Base-by-base conservation (phyloP, 2,797 vertebrate species). In the Eulemur rubriventer region DNA sequence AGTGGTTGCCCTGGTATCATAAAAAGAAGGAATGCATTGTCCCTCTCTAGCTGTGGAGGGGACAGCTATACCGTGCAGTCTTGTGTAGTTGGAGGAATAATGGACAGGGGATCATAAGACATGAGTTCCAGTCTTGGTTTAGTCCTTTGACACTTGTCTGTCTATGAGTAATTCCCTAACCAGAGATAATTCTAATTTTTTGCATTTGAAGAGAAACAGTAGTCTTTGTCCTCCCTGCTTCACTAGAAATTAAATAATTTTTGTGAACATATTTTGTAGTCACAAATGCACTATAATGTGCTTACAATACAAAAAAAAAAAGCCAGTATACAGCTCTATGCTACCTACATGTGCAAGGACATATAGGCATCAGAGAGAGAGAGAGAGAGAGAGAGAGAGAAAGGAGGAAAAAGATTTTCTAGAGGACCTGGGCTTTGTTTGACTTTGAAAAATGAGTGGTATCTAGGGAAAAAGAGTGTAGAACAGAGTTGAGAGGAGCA, bases 401-500 rank as follows among this genome's bases (percentile, higher is more conserved):
- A 65, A 88, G 14, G n/a, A 81, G 38, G 33, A 14, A 41, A 35
- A 35, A 33, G 11, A 67, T 87, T 89, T 83, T 50, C 28, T 2
- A 67, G 18, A 87, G 17, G 20, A 46, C n/a, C 22, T 28, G 33
- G 1, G 6, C n/a, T 93, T 48, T 61, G 24, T 35, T 72, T 38
- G 63, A 18, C 22, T 96, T 90, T 81, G 22, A 85, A 87, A 41
- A 94, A 33, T 69, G 63, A 61, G 26, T 55, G 13, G 4, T 75
- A 4, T 57, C 38, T 63, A 57, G 50, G 73, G 28, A 91, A 82
- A 16, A 91, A 7, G n/a, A 79, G 12, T 24, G 0, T 10, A 46
- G 28, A 48, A 43, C 8, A 83, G 46, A 61, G 26, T 30, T n/a
- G 11, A 90, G 52, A 89, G 35, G 6, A 48, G 2, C n/a, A 61